These are phyloP conservation scores for Pseudoatta argentina DNA, from an alignment of 1,140 invertebrate genomes.

Conservation along the genomic window DNA sequence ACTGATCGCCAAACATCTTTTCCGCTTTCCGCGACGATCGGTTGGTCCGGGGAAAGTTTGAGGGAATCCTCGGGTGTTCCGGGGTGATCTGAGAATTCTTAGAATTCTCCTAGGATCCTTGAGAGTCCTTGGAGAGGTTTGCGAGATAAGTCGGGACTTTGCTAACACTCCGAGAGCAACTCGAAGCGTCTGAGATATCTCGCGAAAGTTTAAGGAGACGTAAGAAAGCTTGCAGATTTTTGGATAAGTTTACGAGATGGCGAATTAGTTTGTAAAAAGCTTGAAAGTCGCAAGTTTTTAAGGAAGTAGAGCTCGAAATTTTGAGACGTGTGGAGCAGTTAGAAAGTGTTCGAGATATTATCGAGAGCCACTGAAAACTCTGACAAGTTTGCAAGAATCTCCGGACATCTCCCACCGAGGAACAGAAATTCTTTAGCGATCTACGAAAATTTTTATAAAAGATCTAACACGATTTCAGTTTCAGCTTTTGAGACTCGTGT, in stretches of 20 bases:
- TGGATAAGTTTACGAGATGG: slow-evolving; percentile 41
- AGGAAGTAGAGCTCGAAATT: slow-evolving; percentile 29
- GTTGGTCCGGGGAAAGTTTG: not conserved
- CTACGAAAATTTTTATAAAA: slow-evolving; percentile 9
- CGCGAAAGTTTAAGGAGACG: slow-evolving; percentile 16
- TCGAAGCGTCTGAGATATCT: slow-evolving; percentile 44
- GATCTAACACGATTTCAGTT: slow-evolving; percentile 7
- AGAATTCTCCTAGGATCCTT: slow-evolving; percentile 35
- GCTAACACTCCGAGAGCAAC: slow-evolving; percentile 10
- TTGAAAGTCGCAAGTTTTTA: slow-evolving; percentile 22
- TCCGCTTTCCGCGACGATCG: not conserved
- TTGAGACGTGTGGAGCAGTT: slow-evolving; percentile 17
- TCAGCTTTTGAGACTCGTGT: not conserved
- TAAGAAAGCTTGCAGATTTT: slow-evolving; percentile 43
- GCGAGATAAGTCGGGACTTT: slow-evolving; percentile 30
- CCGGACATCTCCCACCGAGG: not conserved
- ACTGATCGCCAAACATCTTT: not conserved
- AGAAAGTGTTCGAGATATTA: slow-evolving; percentile 31
- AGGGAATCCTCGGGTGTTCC: slow-evolving; percentile 2
- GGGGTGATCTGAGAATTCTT: slow-evolving; percentile 15
- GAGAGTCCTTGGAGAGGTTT: slow-evolving; percentile 23
- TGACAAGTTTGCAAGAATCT: slow-evolving; percentile 17
- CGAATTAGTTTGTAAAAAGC: slow-evolving; percentile 33
- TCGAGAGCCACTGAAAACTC: slow-evolving; percentile 14
- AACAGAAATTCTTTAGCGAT: slow-evolving; percentile 22